Conservation (phyloP, 2,113 vertebrate species). For the Panthera tigris region DNA sequence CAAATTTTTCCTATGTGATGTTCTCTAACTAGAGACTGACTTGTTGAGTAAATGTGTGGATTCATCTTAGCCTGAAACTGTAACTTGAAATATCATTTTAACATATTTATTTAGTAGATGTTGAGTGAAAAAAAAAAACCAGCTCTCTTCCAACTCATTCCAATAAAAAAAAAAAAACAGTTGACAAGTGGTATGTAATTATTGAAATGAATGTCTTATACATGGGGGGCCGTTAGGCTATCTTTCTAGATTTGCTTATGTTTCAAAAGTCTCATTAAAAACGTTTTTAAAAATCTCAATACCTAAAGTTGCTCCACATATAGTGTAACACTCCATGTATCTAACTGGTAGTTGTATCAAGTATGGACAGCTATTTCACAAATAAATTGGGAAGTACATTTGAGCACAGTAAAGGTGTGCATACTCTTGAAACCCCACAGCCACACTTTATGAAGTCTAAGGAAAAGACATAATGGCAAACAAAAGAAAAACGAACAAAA, state of each 20-base stretch:
- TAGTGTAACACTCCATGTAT: neutral
- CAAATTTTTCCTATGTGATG: neutral
- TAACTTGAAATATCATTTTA: neutral
- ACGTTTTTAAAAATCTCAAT: neutral
- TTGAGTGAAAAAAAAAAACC: neutral
- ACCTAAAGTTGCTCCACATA: neutral
- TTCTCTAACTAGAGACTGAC: neutral
- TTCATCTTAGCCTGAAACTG: neutral
- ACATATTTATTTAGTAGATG: neutral
- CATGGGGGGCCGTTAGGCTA: neutral
- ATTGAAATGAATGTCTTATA: neutral
- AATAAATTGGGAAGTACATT: neutral
- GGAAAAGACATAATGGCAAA: neutral
- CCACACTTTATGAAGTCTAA: neutral
- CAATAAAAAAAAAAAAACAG: neutral
- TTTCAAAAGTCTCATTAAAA: neutral
- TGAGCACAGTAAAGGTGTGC: neutral
- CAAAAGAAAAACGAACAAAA: neutral
- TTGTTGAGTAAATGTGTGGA: neutral
- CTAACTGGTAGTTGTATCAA: neutral
- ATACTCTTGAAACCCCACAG: neutral
- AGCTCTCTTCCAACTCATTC: neutral
- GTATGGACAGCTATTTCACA: neutral
- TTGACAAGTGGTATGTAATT: neutral
- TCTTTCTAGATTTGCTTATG: neutral